Percentiles rank a stretch among this genome's conserved stretches.
These are phyloP conservation scores for Bombus affinis DNA, from an alignment of 1,140 invertebrate species.

Conservation along the genomic window DNA sequence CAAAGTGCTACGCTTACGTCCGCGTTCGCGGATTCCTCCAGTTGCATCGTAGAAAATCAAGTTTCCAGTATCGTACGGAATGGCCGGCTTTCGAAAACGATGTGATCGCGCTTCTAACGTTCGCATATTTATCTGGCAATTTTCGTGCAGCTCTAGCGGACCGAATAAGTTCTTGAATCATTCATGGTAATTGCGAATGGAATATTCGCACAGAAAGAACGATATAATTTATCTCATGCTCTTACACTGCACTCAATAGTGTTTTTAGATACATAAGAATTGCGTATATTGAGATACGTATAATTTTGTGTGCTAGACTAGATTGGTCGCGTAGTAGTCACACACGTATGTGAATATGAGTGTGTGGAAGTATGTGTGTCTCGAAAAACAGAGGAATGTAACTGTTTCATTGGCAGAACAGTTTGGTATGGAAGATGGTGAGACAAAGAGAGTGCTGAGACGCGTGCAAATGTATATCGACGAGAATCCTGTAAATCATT, in stretches of 20 bases:
- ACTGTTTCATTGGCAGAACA: rapidly evolving
- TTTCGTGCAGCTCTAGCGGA: background rate
- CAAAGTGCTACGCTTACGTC: background rate
- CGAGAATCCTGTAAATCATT: rapidly evolving
- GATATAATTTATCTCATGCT: background rate
- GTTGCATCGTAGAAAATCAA: background rate
- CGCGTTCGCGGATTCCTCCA: background rate
- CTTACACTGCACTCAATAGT: background rate
- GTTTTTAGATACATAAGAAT: background rate
- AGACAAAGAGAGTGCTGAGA: too few relatives aligned
- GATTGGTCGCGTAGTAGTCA: too few relatives aligned
- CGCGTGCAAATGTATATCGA: too few relatives aligned
- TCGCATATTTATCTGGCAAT: background rate
- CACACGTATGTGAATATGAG: too few relatives aligned
- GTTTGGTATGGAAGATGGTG: too few relatives aligned
- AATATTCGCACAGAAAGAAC: background rate
- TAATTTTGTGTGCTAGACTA: too few relatives aligned
- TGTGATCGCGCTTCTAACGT: background rate
- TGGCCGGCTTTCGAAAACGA: background rate
- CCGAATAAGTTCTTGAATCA: background rate
- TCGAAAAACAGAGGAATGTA: too few relatives aligned
- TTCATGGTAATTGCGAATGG: background rate
- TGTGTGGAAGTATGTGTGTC: too few relatives aligned
- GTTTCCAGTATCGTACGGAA: background rate
- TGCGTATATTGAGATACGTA: too few relatives aligned